Conservation (phyloP, 2,888 invertebrate species). For the Euspilapteryx auroguttella region DNA sequence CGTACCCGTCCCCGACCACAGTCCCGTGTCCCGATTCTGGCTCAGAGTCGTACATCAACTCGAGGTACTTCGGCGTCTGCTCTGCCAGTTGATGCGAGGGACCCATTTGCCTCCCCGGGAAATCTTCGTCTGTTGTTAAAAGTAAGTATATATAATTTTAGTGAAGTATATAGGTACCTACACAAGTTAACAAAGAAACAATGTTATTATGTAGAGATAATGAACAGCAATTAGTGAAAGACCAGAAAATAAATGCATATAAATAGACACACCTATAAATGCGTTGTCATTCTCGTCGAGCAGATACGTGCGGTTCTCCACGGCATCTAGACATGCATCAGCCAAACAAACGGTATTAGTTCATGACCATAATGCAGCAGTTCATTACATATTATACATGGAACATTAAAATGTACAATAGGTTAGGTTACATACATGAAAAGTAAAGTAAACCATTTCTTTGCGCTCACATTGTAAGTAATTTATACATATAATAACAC, state of each 20-base stretch:
- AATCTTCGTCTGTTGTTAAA: slow-evolving; percentile 50
- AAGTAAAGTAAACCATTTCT: slow-evolving; percentile 6
- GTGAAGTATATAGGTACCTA: no score
- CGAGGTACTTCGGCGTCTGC: slow-evolving; percentile 64
- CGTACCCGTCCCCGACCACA: slow-evolving; percentile 61
- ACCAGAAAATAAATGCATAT: no score
- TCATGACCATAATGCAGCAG: neutral
- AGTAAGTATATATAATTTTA: slow-evolving; percentile 3
- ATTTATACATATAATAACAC: no score
- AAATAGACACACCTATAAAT: slow-evolving; percentile 54
- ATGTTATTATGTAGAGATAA: no score
- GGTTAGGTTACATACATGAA: slow-evolving; percentile 1
- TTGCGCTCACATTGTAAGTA: no score
- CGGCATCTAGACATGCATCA: slow-evolving; percentile 63
- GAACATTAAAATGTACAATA: no score
- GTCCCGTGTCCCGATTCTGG: slow-evolving; percentile 29
- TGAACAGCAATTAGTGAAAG: no score
- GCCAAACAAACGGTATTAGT: slow-evolving; percentile 17
- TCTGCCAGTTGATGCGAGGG: slow-evolving; percentile 22
- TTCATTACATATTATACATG: no score
- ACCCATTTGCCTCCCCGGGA: slow-evolving; percentile 40
- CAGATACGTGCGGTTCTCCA: slow-evolving; percentile 79
- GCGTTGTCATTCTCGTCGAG: slow-evolving; percentile 73
- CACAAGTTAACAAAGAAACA: no score
- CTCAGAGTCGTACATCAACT: slow-evolving; percentile 65